Evolutionary conservation across 2,888 invertebrate genomes (phyloP), one percentile per base, ranked within the genome.

Genomic region (Dasypogon diadema): DNA sequence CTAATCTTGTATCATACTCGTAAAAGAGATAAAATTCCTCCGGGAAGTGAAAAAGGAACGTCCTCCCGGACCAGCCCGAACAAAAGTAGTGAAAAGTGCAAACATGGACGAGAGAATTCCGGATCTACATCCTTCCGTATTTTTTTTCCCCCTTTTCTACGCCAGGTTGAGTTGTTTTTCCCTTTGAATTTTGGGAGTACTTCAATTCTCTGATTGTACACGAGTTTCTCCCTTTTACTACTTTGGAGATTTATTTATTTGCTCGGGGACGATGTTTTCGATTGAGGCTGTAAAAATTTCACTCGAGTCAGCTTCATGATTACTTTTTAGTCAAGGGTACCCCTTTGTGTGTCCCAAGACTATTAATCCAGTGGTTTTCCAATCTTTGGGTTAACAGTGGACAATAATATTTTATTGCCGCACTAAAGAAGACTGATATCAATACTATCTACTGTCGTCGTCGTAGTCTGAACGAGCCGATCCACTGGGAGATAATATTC

Each of bases 361-460:
- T 72, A 72, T 72, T 55, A 55, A 72, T 48, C 26, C 37, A 34
- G n/a, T 34, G 54, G 37, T 72, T 54, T 72, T 55, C 72, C 72
- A 72, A 72, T 72, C 72, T 72, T 34, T n/a, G 10, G 21, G 18
- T 24, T 55, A 72, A 72, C 55, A 14, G 72, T 18, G 55, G 72
- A 55, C 72, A 72, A 72, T 72, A 54, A 72, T 72, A 72, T 72
- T 72, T 72, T 72, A 72, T 72, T 37, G 55, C 34, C n/a, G 22
- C 26, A 24, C 30, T 48, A 24, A 68, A 51, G 26, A n/a, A 6
- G 26, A 68, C n/a, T 16, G 18, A 60, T 60, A 37, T 16, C 37
- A 10, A 60, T 60, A 37, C 60, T 37, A 60, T 34, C 37, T 37
- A 42, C 12, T 42, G 4, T 12, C 42, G 42, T 42, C n/a, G 8